Percentiles rank a stretch among this genome's conserved stretches.
Conservation (phyloP, 2,888 invertebrate genomes). For the Drosophila austrosaltans region DNA sequence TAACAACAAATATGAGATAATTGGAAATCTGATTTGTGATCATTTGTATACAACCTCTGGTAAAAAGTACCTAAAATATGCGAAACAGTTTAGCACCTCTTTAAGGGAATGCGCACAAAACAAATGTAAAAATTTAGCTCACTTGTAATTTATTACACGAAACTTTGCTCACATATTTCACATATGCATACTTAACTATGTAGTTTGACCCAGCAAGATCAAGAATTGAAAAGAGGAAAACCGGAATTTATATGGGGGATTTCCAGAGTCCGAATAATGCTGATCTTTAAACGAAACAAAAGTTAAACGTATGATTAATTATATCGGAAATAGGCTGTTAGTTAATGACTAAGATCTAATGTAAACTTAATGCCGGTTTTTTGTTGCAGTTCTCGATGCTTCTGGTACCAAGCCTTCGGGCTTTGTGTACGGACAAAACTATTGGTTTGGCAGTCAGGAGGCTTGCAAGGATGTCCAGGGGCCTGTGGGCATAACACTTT, state of each 20-base stretch:
- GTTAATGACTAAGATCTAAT: not conserved
- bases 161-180: constrained; percentile 5
- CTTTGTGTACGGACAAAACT: constrained; percentile 86
- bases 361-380: not conserved
- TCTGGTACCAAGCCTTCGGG: constrained; percentile 85
- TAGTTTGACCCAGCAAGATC: constrained; percentile 2
- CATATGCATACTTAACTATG: not conserved
- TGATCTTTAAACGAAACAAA: not conserved
- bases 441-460: constrained; percentile 85
- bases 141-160: not conserved
- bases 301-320: not conserved
- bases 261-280: no score
- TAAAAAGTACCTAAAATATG: not conserved
- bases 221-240: no score
- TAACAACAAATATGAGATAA: not conserved
- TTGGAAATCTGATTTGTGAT: no score
- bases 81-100: constrained; percentile 7
- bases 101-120: constrained; percentile 11
- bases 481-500: constrained; percentile 81
- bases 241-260: no score
- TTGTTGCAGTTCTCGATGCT: constrained; percentile 84
- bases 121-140: not conserved
- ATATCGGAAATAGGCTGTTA: not conserved
- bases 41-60: not conserved
- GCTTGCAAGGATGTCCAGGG: constrained; percentile 84